A percentile compares a stretch with the other conserved stretches of the same genome.
phyloP scores from a whole-genome alignment of 2,113 vertebrate genomes.

The Crocuta crocuta region DNA sequence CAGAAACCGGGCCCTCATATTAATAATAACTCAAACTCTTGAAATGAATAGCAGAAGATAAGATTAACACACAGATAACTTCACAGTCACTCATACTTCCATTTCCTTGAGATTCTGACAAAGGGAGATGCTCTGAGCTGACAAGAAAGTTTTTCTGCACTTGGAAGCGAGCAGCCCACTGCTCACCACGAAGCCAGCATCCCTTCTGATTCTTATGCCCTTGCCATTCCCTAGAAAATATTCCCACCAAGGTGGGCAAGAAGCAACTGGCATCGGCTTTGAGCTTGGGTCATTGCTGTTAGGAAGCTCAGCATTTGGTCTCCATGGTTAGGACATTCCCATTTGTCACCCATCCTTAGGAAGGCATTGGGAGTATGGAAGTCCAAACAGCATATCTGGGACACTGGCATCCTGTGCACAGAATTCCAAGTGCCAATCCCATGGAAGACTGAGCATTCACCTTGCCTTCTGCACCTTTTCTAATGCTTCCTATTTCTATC shows the following conservation, averaged over 20 bases:
- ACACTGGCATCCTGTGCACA: not conserved
- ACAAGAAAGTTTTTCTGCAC: slow-evolving; percentile 30
- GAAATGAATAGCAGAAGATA: slow-evolving; percentile 78
- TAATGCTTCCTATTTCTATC: not conserved
- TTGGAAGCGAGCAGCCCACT: not conserved
- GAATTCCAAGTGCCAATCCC: not conserved
- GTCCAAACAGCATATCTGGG: no score
- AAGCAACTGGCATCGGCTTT: not conserved
- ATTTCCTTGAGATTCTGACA: slow-evolving; percentile 51
- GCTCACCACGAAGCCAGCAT: no score
- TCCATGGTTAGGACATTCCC: not conserved
- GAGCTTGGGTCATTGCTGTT: not conserved
- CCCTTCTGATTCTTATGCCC: not conserved
- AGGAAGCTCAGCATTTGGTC: not conserved
- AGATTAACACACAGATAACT: slow-evolving; percentile 78
- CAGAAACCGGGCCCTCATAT: slow-evolving; percentile 64
- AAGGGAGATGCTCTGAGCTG: slow-evolving; percentile 38
- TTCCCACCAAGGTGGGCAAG: not conserved
- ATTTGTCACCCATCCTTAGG: fast-evolving
- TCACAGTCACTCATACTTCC: slow-evolving; percentile 59
- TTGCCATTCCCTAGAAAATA: not conserved
- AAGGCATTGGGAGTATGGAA: fast-evolving
- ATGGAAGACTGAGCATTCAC: not conserved
- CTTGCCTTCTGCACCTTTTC: not conserved
- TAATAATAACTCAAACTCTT: slow-evolving; percentile 78